These are phyloP conservation scores for Kryptopterus vitreolus DNA, from an alignment of 2,797 vertebrate species.

Conservation along the genomic window DNA sequence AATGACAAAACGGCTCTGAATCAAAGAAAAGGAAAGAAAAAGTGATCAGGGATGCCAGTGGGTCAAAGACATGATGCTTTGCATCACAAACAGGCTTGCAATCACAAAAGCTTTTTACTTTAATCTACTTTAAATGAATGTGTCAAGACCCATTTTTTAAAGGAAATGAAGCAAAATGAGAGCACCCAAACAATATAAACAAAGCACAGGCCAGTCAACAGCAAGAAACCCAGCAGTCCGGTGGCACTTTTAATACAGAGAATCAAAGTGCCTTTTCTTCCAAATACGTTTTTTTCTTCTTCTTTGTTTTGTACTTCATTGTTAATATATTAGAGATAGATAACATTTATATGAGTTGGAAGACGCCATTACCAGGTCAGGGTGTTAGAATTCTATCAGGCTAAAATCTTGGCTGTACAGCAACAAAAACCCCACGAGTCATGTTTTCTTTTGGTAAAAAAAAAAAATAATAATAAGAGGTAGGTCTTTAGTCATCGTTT, in stretches of 20 bases:
- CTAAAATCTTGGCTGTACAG: background rate
- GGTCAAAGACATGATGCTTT: background rate
- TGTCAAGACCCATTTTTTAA: background rate
- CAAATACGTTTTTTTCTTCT: background rate
- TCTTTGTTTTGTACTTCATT: background rate
- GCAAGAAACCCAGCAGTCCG: background rate
- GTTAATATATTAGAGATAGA: background rate
- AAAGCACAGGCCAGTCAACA: background rate
- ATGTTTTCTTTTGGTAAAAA: background rate
- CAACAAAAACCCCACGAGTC: background rate
- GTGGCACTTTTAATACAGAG: background rate
- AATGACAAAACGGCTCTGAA: background rate
- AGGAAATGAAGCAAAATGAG: background rate
- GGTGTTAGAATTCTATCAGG: background rate
- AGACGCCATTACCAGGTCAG: background rate
- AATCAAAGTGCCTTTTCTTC: background rate
- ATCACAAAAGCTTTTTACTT: background rate
- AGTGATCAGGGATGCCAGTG: background rate
- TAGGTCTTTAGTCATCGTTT: background rate
- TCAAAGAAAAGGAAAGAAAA: too few species aligned
- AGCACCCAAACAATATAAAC: background rate
- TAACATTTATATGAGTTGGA: background rate
- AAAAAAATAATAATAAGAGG: too few species aligned
- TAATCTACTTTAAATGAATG: constrained; percentile 15
- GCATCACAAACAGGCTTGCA: background rate